Conservation (phyloP, 1,140 invertebrate genomes). For the Drosophila insularis region DNA sequence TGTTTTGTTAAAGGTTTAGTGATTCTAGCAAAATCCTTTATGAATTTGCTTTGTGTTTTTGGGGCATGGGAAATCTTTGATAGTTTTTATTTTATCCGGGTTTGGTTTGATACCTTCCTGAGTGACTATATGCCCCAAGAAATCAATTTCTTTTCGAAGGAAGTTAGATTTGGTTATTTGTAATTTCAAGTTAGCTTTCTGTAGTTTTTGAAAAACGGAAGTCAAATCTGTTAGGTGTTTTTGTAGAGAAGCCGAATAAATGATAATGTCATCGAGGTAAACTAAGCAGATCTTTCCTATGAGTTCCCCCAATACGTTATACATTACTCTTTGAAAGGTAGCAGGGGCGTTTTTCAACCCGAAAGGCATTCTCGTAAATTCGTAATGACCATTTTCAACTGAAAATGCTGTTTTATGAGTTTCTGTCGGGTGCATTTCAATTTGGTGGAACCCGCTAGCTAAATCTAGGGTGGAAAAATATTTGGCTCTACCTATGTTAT, state of each 20-base stretch:
- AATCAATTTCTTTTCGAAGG: background rate
- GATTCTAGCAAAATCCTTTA: background rate
- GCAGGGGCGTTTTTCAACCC: no score
- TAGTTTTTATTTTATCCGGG: constrained; percentile 6
- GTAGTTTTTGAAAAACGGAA: background rate
- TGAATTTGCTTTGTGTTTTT: background rate
- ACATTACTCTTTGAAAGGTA: no score
- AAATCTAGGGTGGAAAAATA: no score
- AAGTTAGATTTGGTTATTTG: background rate
- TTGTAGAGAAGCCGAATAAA: background rate
- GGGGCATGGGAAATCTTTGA: background rate
- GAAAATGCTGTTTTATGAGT: no score
- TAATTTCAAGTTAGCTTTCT: no score
- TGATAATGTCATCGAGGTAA: constrained; percentile 3
- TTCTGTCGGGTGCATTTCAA: no score
- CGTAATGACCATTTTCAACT: no score
- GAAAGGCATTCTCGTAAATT: no score
- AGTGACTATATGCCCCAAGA: constrained; percentile 4
- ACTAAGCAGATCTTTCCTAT: background rate
- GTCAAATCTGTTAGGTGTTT: background rate
- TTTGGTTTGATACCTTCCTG: background rate
- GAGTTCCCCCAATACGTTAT: background rate
- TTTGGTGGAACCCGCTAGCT: no score
- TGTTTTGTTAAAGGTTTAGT: background rate
- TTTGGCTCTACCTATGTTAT: no score